phyloP scores from a whole-genome alignment of 2,888 invertebrate genomes.

The Merodon equestris region DNA sequence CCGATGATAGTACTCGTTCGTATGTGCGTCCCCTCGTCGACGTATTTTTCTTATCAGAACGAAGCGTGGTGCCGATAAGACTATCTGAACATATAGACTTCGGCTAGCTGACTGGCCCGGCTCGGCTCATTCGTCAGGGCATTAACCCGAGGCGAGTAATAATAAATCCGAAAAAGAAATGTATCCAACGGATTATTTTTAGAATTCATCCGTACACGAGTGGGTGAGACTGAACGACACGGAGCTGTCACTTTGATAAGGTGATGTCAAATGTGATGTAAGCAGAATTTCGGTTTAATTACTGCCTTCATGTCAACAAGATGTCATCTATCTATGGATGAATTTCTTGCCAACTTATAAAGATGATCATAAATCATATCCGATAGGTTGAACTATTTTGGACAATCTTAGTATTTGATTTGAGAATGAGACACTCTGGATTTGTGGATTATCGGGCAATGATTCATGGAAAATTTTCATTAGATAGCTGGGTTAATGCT shows the following conservation, averaged over 20 bases:
- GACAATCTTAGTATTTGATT: too few species aligned
- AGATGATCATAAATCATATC: slow-evolving; percentile 47
- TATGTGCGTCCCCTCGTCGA: slow-evolving; percentile 2
- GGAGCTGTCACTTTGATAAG: slow-evolving; percentile 53
- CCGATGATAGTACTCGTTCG: background rate
- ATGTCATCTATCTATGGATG: background rate
- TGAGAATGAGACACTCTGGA: too few species aligned
- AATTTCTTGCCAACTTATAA: background rate
- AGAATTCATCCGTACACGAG: slow-evolving; percentile 34
- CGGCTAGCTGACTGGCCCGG: slow-evolving; percentile 8
- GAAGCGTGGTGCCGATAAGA: slow-evolving; percentile 50
- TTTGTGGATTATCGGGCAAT: too few species aligned
- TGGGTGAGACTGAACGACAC: slow-evolving; percentile 41
- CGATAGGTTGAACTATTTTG: slow-evolving; percentile 9
- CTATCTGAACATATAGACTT: slow-evolving; percentile 29
- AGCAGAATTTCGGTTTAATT: slow-evolving; percentile 1
- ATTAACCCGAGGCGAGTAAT: slow-evolving; percentile 57
- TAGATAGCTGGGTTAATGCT: too few species aligned
- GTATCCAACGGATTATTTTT: slow-evolving; percentile 45
- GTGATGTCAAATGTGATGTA: slow-evolving; percentile 64
- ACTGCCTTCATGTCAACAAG: too few species aligned
- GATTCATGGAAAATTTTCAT: too few species aligned
- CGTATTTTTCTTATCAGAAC: slow-evolving; percentile 41
- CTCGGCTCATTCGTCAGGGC: slow-evolving; percentile 41
- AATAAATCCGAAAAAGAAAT: slow-evolving; percentile 31